Evolutionary conservation across 2,888 invertebrate species (phyloP).

Genomic region (Cheilosia soror): DNA sequence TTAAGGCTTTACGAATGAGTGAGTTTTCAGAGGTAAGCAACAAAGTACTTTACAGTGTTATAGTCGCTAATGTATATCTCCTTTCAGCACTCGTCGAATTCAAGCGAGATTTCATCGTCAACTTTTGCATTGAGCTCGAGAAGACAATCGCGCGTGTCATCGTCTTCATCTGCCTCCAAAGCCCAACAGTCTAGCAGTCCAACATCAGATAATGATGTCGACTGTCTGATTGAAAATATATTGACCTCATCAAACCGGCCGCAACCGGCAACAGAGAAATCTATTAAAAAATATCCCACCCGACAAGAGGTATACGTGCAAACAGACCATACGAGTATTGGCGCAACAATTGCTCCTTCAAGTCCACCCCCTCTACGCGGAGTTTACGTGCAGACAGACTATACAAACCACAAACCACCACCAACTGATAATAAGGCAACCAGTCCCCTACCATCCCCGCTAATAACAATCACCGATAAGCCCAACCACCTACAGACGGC

Average conservation of each 20-base stretch:
- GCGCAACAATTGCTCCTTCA: background rate
- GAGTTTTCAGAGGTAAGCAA: background rate
- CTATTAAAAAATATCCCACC: background rate
- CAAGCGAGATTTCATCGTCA: background rate
- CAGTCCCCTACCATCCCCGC: background rate
- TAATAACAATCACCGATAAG: background rate
- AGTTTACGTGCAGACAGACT: slow-evolving; percentile 48
- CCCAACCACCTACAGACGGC: background rate
- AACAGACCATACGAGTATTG: slow-evolving; percentile 25
- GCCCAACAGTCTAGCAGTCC: background rate
- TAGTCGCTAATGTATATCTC: background rate
- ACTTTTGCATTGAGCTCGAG: background rate
- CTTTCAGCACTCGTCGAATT: background rate
- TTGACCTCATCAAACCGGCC: background rate
- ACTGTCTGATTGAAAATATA: slow-evolving; percentile 1
- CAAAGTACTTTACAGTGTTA: background rate
- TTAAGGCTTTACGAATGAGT: slow-evolving; percentile 20
- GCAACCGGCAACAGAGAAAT: background rate
- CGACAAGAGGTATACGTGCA: slow-evolving; percentile 45
- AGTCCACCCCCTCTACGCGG: slow-evolving; percentile 5
- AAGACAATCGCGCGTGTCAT: background rate
- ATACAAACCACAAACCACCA: slow-evolving; percentile 4
- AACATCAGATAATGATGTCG: background rate
- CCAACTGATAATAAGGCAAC: background rate
- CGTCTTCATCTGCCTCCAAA: background rate